Evolutionary conservation across 1,140 invertebrate species (phyloP), one percentile per base, ranked within the genome.

Genomic region (Drosophila kepulauana): DNA sequence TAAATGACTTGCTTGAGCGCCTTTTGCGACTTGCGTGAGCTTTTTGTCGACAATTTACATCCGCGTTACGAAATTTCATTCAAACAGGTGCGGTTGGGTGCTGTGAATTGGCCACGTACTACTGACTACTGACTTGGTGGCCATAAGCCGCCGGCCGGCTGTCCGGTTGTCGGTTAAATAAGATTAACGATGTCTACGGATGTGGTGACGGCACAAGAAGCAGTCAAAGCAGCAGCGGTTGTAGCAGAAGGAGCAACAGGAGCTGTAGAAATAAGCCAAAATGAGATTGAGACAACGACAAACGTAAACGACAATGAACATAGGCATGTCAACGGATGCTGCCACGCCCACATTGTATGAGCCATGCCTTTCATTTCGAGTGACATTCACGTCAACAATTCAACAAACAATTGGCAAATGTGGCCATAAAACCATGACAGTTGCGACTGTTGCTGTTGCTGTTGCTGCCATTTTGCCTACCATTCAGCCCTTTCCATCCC

Each of bases 341-440:
- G 45, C 63, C 61, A 71, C 81, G 69, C 48, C 52, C 57, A 45
- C 30, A 45, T 38, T 11, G 52, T 35, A 13, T 63, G 61, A 45
- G 66, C 4, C 57, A 33, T 45, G 76, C 62, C 80, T 71, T 78
- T 85, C 67, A 75, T 72, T 75, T 66, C 64, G 62, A 77, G 77
- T 79, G 85, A 87, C 84, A 84, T 78, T 78, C 65, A 80, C 85
- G 84, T 84, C 84, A 87, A 84, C 85, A 87, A 87, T 87, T 87
- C 84, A 88, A 72, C 84, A 88, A 87, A 87, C 84, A 88, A 87
- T 87, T 89, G 85, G 85, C 84, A 87, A 87, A 87, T 87, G 84
- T 88, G 84, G 84, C 84, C 84, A 87, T 87, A 88, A 87, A 89
- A 75, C 74, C 85, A 81, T 88, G 85, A 78, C 82, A 87, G 84